These are phyloP conservation scores for Cantharis lateralis DNA, from an alignment of 2,888 invertebrate species.

Conservation along the genomic window DNA sequence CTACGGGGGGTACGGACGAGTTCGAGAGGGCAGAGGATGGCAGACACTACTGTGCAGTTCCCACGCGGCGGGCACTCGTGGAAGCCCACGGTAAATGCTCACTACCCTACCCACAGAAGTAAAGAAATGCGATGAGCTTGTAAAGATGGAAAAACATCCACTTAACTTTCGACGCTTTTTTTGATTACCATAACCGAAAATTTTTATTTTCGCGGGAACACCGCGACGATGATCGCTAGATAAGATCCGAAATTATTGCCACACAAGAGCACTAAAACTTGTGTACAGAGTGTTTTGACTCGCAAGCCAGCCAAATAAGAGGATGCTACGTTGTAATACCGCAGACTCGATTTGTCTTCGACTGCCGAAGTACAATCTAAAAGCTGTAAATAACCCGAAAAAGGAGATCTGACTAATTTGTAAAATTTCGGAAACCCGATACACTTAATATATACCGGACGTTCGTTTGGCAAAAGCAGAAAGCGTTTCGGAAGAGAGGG, in stretches of 20 bases:
- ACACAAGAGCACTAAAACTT: background rate
- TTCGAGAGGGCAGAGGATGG: slow-evolving; percentile 50
- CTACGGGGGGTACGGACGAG: slow-evolving; percentile 46
- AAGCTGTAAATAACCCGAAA: background rate
- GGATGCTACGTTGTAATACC: background rate
- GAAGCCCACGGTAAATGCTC: slow-evolving; percentile 55
- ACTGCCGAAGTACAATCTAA: background rate
- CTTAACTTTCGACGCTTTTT: background rate
- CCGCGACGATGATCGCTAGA: background rate
- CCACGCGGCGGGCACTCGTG: slow-evolving; percentile 62
- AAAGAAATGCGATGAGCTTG: slow-evolving; percentile 16
- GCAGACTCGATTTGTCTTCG: background rate
- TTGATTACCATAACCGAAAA: background rate
- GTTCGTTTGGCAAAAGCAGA: background rate
- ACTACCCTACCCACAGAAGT: slow-evolving; percentile 33
- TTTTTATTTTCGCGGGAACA: background rate
- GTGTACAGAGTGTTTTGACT: background rate
- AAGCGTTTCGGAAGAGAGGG: background rate
- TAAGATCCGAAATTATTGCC: background rate
- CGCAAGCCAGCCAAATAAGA: background rate
- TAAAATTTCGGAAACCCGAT: background rate
- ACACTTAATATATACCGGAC: background rate
- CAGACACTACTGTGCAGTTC: slow-evolving; percentile 67
- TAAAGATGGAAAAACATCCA: background rate
- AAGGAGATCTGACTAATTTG: background rate